A percentile compares a stretch with the other conserved stretches of the same genome.
Conservation (phyloP, 2,888 invertebrate species). For the Aphidius colemani region DNA sequence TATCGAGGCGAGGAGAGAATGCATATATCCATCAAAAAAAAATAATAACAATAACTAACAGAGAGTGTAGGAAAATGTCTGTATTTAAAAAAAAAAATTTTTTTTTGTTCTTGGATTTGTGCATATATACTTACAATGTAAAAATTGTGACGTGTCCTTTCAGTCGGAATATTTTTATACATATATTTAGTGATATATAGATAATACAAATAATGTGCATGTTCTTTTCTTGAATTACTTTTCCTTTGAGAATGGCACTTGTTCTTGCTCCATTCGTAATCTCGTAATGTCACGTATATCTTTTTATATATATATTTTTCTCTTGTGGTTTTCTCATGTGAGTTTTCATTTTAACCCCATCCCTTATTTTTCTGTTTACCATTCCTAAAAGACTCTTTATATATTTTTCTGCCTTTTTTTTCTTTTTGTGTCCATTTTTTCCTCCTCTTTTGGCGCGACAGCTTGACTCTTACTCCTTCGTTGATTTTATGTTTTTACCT, state of each 20-base stretch:
- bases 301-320: neutral
- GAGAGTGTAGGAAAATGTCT: too few species aligned
- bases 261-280: constrained; percentile 11
- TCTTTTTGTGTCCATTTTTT: constrained; percentile 8
- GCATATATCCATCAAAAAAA: constrained; percentile 6
- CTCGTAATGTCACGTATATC: neutral
- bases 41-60: constrained; percentile 18
- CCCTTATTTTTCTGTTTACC: too few species aligned
- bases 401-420: neutral
- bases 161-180: too few species aligned
- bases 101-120: neutral
- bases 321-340: neutral
- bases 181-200: constrained; percentile 15
- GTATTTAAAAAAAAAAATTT: neutral
- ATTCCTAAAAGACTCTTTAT: too few species aligned
- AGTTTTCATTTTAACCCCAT: too few species aligned
- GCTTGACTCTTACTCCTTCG: constrained; percentile 22
- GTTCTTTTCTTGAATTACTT: neutral
- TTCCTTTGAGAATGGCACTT: constrained; percentile 7
- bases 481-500: constrained; percentile 1
- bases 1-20: constrained; percentile 8
- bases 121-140: neutral
- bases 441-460: constrained; percentile 22
- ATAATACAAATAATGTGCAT: neutral
- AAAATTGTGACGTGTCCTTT: constrained; percentile 4